These are phyloP conservation scores for Cerastis leucographa DNA, from an alignment of 2,888 invertebrate genomes.

Conservation along the genomic window DNA sequence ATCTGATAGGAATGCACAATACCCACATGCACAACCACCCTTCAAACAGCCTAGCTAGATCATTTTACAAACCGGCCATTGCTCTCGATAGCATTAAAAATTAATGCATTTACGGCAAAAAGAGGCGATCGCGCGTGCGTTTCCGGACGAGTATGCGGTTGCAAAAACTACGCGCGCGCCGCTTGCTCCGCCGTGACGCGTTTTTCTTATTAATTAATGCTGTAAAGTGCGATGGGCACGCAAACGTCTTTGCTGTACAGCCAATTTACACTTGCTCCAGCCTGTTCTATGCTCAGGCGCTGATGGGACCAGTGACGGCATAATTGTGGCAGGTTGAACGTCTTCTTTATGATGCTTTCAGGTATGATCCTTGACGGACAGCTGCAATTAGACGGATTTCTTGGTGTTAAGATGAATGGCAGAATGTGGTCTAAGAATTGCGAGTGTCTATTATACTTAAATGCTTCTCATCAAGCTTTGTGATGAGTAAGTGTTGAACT, in stretches of 20 bases:
- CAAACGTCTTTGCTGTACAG: slow-evolving; percentile 67
- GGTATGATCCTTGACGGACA: slow-evolving; percentile 4
- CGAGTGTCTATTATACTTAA: background rate
- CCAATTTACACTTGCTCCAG: slow-evolving; percentile 63
- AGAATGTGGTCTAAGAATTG: slow-evolving; percentile 14
- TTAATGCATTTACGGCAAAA: slow-evolving; percentile 78
- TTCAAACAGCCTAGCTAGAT: slow-evolving; percentile 59
- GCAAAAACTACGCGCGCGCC: slow-evolving; percentile 77
- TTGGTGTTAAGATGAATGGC: slow-evolving; percentile 21
- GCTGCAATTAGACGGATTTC: slow-evolving; percentile 5
- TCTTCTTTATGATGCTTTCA: slow-evolving; percentile 28
- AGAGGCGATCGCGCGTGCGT: slow-evolving; percentile 74
- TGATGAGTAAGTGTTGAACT: background rate
- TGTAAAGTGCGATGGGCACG: slow-evolving; percentile 73
- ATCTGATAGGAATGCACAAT: slow-evolving; percentile 23
- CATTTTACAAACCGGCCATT: slow-evolving; percentile 76
- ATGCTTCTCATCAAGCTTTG: background rate
- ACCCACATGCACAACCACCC: slow-evolving; percentile 18
- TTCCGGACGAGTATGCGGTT: slow-evolving; percentile 76
- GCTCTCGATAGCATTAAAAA: slow-evolving; percentile 80
- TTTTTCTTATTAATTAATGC: slow-evolving; percentile 80
- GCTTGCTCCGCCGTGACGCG: slow-evolving; percentile 77
- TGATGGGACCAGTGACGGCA: slow-evolving; percentile 16
- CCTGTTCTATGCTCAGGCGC: slow-evolving; percentile 43
- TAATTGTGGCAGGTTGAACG: slow-evolving; percentile 52